Evolutionary conservation across 1,140 invertebrate genomes (phyloP).

Genomic region (Anastrepha obliqua): DNA sequence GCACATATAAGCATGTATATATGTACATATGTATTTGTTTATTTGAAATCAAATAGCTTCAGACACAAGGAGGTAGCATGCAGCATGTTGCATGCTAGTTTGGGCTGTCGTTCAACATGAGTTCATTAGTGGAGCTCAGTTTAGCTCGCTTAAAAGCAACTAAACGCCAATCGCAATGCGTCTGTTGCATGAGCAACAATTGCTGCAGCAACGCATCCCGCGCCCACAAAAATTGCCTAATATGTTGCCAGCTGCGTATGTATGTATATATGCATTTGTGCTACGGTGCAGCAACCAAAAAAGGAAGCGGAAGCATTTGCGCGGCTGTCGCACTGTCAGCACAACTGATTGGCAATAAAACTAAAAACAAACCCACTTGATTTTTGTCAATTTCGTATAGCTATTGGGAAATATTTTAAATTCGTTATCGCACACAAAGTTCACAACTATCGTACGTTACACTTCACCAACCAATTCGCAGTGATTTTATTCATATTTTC

Average conservation of each 20-base stretch:
- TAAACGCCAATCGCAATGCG: background rate
- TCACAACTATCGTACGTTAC: background rate
- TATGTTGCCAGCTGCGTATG: background rate
- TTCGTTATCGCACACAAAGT: background rate
- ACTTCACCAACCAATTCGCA: background rate
- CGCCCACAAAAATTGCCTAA: background rate
- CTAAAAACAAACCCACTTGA: background rate
- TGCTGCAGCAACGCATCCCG: background rate
- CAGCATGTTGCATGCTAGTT: slow-evolving; percentile 11
- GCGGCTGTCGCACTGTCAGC: slow-evolving; percentile 6
- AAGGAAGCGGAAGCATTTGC: slow-evolving; percentile 31
- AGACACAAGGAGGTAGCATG: background rate
- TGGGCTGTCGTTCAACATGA: slow-evolving; percentile 14
- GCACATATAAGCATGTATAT: background rate
- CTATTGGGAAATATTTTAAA: background rate
- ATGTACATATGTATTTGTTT: background rate
- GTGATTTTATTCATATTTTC: background rate
- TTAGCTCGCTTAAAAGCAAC: background rate
- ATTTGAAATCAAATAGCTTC: background rate
- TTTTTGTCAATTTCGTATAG: background rate
- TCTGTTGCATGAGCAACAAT: background rate
- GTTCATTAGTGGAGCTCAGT: slow-evolving; percentile 40
- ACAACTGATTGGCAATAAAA: background rate
- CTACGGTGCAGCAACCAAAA: background rate
- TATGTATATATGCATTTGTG: background rate